Percentiles rank a stretch among this genome's conserved stretches.
phyloP scores from a whole-genome alignment of 2,113 vertebrate species.

The Aptenodytes forsteri region DNA sequence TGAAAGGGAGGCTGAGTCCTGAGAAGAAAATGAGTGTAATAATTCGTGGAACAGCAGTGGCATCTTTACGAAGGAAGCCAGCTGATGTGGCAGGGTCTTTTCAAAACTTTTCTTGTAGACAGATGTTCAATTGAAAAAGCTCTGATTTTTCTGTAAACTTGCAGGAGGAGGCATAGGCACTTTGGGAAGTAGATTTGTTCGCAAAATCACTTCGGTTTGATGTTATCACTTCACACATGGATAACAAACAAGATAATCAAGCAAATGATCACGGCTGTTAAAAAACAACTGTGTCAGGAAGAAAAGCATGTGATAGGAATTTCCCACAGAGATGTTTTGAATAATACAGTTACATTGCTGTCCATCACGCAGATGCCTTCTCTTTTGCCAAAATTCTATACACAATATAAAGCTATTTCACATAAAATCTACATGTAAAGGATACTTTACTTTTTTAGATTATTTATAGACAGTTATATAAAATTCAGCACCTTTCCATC shows the following conservation, averaged over 20 bases:
- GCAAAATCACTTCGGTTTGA: slow-evolving; percentile 32
- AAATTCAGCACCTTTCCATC: not conserved
- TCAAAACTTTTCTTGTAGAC: not conserved
- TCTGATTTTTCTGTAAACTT: slow-evolving; percentile 23
- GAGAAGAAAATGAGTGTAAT: slow-evolving; percentile 20
- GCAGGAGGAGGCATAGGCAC: not conserved
- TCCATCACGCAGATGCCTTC: not conserved
- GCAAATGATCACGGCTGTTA: not conserved
- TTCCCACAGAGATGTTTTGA: slow-evolving; percentile 10
- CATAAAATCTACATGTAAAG: not conserved
- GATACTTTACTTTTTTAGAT: not conserved
- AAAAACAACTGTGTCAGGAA: slow-evolving; percentile 14
- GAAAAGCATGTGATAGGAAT: slow-evolving; percentile 1
- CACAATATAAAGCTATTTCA: not conserved
- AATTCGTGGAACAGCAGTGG: not conserved
- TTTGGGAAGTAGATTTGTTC: slow-evolving; percentile 5
- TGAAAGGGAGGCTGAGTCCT: slow-evolving; percentile 6
- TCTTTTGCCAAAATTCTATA: not conserved
- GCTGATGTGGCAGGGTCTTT: not conserved
- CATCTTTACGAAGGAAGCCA: not conserved
- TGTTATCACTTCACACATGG: not conserved
- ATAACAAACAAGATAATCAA: slow-evolving; percentile 23
- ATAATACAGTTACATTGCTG: not conserved
- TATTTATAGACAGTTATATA: not conserved
- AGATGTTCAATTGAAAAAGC: slow-evolving; percentile 35